Evolutionary conservation across 2,797 vertebrate species (phyloP), one percentile per base, ranked within the genome.

Genomic region (Chaenodraco wilsoni): DNA sequence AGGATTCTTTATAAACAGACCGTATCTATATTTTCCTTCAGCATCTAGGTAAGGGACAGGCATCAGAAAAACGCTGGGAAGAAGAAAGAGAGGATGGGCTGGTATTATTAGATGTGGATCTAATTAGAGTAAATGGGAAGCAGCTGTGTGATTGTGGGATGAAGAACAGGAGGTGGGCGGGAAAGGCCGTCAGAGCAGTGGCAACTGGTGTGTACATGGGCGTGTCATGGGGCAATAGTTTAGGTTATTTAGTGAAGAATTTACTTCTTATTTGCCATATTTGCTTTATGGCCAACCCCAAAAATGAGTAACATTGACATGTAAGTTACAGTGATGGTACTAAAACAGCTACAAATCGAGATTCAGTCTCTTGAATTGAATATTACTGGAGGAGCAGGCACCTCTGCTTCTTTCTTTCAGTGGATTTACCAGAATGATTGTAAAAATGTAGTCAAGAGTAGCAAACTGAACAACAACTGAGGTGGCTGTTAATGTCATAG

Each of bases 331-430:
- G 31, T 19, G 17, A 57, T 14, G 33, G 0, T 23, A 56, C 50
- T 19, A 31, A 61, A 45, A 21, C 9, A 65, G 62, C 17, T 51
- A 59, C 27, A 33, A 14, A 37, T 0, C 10, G 9, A 69, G 5
- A 61, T 44, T 14, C 23, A 51, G 33, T 33, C 3, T 60, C 15
- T 37, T 14, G 9, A 44, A 33, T 16, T 9, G 8, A 37, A 37
- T 37, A 37, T 37, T 9, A 37, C 8, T 7, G 33, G 23, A 43
- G 41, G 48, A 31, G 16, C 43, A 45, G 1, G 13, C 48, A 9
- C 27, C 68, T 48, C 40, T n/a, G 49, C 43, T 1, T 69, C 41
- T 65, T 76, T 46, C 41, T 49, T 27, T 41, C 16, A 15, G 16
- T 45, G 27, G 27, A 64, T 7, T 69, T 16, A 19, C 8, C 41